phyloP scores from a whole-genome alignment of 1,140 invertebrate species.

The Paralvinella palmiformis region DNA sequence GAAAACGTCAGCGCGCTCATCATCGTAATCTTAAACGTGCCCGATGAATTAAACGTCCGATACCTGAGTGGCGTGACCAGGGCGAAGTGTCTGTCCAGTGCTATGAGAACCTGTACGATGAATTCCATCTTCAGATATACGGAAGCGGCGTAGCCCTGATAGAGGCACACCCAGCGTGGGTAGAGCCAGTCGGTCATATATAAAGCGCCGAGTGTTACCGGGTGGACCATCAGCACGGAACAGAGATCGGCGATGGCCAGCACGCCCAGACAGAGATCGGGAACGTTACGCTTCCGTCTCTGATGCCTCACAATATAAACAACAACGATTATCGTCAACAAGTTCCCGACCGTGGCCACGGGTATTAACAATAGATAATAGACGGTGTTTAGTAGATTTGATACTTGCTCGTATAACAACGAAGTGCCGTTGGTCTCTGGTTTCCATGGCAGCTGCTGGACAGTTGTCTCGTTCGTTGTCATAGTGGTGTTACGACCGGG shows the following conservation, averaged over 20 bases:
- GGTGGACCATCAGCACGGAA: slow-evolving; percentile 7
- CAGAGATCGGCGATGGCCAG: slow-evolving; percentile 4
- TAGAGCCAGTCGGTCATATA: neutral
- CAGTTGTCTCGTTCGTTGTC: no score
- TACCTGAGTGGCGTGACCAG: slow-evolving; percentile 9
- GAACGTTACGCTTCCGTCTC: neutral
- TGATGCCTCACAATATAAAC: neutral
- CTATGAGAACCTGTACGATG: slow-evolving; percentile 11
- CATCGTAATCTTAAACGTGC: slow-evolving; percentile 4
- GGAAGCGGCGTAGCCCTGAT: neutral
- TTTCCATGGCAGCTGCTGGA: no score
- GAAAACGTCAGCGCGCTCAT: neutral
- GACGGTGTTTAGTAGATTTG: no score
- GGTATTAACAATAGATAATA: neutral
- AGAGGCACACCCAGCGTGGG: neutral
- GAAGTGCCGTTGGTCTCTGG: no score
- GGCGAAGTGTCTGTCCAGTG: slow-evolving; percentile 12
- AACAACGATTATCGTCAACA: neutral
- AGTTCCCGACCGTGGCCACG: slow-evolving; percentile 6
- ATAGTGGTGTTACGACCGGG: no score
- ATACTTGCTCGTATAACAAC: no score
- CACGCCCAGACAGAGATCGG: slow-evolving; percentile 7
- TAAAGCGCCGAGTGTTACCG: neutral
- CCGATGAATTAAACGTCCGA: neutral
- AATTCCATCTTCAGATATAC: slow-evolving; percentile 15